Conservation (phyloP, 2,888 invertebrate species). For the Blastobasis lacticolella region DNA sequence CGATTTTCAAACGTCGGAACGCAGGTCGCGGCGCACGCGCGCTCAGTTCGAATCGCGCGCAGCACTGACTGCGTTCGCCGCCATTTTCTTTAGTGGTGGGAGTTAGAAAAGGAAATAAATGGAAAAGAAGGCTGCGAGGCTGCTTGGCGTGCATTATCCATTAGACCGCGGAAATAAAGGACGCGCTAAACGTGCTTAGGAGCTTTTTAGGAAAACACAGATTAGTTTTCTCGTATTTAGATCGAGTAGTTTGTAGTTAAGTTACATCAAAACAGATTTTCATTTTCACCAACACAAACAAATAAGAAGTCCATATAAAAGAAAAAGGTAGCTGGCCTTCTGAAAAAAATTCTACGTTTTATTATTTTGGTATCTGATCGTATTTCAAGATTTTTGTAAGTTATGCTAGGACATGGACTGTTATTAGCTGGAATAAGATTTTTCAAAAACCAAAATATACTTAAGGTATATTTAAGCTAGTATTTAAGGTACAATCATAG, state of each 20-base stretch:
- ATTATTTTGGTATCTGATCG: too few species aligned
- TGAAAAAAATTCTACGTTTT: too few species aligned
- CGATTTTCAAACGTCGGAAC: slow-evolving; percentile 21
- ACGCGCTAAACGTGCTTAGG: not conserved
- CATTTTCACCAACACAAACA: too few species aligned
- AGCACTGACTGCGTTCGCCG: slow-evolving; percentile 46
- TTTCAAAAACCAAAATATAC: too few species aligned
- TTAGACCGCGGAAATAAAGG: slow-evolving; percentile 18
- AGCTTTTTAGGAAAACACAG: not conserved
- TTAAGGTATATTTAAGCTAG: too few species aligned
- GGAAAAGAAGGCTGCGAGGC: slow-evolving; percentile 42
- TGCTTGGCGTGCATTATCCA: slow-evolving; percentile 17
- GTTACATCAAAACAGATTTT: too few species aligned
- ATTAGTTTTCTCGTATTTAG: not conserved
- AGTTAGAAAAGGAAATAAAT: slow-evolving; percentile 62
- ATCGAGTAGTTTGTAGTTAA: not conserved
- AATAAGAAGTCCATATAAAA: too few species aligned
- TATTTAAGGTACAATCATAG: too few species aligned
- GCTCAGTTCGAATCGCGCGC: slow-evolving; percentile 49
- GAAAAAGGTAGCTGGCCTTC: too few species aligned
- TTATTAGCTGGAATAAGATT: too few species aligned
- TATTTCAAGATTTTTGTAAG: too few species aligned
- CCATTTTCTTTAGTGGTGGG: slow-evolving; percentile 48
- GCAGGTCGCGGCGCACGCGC: slow-evolving; percentile 40
- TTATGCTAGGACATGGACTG: too few species aligned